Percentiles rank a stretch among this genome's conserved stretches.
Evolutionary conservation across 2,888 invertebrate genomes (phyloP).

Genomic region (Hyalella azteca): DNA sequence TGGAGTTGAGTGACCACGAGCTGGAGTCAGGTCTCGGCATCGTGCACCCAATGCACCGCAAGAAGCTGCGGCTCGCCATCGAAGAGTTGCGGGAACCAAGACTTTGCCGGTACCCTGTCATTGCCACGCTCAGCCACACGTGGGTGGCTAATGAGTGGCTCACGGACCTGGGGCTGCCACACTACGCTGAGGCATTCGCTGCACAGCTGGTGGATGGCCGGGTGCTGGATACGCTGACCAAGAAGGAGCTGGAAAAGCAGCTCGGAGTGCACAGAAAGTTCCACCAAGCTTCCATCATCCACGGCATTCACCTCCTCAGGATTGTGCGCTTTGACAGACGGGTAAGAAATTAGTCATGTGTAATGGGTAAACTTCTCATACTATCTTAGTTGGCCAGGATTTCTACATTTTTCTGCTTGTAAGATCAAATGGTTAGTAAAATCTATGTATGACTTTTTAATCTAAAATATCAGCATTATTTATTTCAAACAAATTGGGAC

Average conservation of each 20-base stretch:
- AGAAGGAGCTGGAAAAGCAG: slow-evolving; percentile 92
- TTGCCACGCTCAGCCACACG: slow-evolving; percentile 84
- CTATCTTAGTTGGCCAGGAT: no score
- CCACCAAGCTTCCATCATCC: slow-evolving; percentile 92
- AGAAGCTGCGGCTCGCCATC: slow-evolving; percentile 89
- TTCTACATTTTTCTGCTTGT: no score
- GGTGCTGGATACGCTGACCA: slow-evolving; percentile 89
- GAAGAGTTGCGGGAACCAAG: slow-evolving; percentile 90
- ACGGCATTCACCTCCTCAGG: slow-evolving; percentile 88
- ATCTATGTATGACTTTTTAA: no score
- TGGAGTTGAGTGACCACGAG: slow-evolving; percentile 89
- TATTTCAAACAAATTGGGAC: no score
- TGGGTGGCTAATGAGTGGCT: slow-evolving; percentile 95
- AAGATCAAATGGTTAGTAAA: no score
- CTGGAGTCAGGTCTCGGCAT: slow-evolving; percentile 90
- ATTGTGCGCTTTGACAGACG: slow-evolving; percentile 92
- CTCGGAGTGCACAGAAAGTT: slow-evolving; percentile 90
- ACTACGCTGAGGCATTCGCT: slow-evolving; percentile 86
- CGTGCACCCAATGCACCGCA: slow-evolving; percentile 88
- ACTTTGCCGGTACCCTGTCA: slow-evolving; percentile 83
- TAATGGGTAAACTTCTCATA: no score
- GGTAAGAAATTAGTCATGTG: no score
- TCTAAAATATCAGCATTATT: no score
- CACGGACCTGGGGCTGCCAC: slow-evolving; percentile 85
- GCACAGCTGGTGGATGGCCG: slow-evolving; percentile 90